A percentile compares a stretch with the other conserved stretches of the same genome.
phyloP scores from a whole-genome alignment of 2,113 vertebrate genomes.

The Serilophus lunatus region DNA sequence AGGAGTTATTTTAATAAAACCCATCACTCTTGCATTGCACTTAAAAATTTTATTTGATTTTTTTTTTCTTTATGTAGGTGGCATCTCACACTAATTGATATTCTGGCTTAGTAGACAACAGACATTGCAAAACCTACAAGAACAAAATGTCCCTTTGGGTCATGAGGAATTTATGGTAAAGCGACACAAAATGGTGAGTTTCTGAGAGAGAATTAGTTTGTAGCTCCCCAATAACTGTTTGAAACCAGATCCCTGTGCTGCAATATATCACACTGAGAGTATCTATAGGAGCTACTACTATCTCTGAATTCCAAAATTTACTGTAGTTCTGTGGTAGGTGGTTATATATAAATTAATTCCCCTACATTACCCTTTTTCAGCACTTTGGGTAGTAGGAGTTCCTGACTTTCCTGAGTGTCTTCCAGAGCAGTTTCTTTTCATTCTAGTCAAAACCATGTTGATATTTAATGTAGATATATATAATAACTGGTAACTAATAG shows the following conservation, averaged over 20 bases:
- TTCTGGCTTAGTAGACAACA: slow-evolving; percentile 22
- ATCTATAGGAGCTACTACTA: not conserved
- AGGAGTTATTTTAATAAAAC: not conserved
- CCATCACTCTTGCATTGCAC: not conserved
- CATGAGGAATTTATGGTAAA: slow-evolving; percentile 38
- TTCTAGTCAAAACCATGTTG: not conserved
- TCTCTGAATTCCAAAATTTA: slow-evolving; percentile 4
- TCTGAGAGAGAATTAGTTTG: slow-evolving; percentile 3
- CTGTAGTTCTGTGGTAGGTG: not conserved
- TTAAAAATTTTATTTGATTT: not conserved
- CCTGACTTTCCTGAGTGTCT: not conserved
- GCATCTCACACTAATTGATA: slow-evolving; percentile 34
- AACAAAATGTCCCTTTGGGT: slow-evolving; percentile 8
- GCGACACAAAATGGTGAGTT: not conserved
- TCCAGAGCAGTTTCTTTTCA: not conserved
- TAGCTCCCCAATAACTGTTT: not conserved
- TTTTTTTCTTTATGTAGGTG: not conserved
- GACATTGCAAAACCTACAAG: not conserved
- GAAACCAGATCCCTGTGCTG: not conserved
- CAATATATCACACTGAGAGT: slow-evolving; percentile 26
- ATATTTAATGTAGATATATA: not conserved
- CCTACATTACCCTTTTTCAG: not conserved
- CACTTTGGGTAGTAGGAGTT: not conserved
- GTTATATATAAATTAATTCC: not conserved
- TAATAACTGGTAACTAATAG: not conserved